A percentile compares a stretch with the other conserved stretches of the same genome.
Conservation (phyloP, 2,888 invertebrate genomes). For the Coelogynopora nodosa region DNA sequence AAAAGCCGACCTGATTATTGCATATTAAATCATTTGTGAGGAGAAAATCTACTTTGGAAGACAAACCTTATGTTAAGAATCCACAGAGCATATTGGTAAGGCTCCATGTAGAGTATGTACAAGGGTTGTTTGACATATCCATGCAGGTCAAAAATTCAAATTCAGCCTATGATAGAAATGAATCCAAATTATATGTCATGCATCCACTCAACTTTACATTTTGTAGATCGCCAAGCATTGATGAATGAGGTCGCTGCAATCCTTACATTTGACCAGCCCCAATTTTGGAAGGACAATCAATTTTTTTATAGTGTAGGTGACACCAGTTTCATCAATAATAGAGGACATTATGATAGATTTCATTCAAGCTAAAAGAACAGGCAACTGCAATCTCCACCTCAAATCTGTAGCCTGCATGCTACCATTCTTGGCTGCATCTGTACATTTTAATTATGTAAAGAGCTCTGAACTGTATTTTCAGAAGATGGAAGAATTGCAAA, state of each 20-base stretch:
- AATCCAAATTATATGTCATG: background rate
- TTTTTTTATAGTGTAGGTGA: background rate
- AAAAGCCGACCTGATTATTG: background rate
- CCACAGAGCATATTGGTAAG: background rate
- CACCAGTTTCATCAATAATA: background rate
- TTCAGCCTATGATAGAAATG: background rate
- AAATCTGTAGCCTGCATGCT: background rate
- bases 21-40: background rate
- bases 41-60: background rate
- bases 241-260: background rate
- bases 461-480: too few species aligned
- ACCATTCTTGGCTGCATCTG: background rate
- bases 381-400: background rate
- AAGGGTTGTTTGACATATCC: background rate
- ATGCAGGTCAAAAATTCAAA: background rate
- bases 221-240: background rate
- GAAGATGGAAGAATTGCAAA: too few species aligned
- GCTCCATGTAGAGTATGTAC: background rate
- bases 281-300: background rate
- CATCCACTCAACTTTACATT: background rate
- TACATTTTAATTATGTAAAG: background rate
- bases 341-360: background rate
- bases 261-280: background rate
- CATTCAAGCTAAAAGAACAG: background rate
- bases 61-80: too few species aligned